Evolutionary conservation across 1,140 invertebrate species (phyloP).

Genomic region (Pectinophora gossypiella): DNA sequence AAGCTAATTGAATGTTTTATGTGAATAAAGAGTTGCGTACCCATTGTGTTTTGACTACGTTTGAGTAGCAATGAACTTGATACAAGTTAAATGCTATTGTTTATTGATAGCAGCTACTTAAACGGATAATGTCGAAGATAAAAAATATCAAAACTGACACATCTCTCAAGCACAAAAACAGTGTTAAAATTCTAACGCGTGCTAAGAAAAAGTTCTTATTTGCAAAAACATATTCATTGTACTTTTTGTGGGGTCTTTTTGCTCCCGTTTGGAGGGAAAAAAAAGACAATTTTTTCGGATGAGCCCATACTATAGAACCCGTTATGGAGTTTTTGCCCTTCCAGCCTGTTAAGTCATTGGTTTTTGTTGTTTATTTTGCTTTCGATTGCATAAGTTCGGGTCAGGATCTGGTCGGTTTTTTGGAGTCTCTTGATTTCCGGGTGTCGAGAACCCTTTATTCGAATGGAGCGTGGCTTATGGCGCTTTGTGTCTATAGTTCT

Average conservation of each 20-base stretch:
- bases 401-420: conserved; percentile 8
- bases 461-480: too few species aligned
- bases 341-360: conserved; percentile 25
- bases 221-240: conserved; percentile 59
- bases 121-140: too few species aligned
- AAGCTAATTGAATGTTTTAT: too few species aligned
- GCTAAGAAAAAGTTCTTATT: conserved; percentile 54
- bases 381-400: conserved; percentile 38
- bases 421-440: too few species aligned
- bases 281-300: conserved; percentile 33
- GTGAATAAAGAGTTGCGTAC: too few species aligned
- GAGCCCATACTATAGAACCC: conserved; percentile 45
- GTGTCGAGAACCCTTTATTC: too few species aligned
- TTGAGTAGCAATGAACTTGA: too few species aligned
- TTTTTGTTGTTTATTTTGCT: conserved; percentile 35
- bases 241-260: conserved; percentile 51
- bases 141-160: background rate
- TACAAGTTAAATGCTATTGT: too few species aligned
- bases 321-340: conserved; percentile 55
- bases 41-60: too few species aligned
- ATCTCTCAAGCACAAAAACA: conserved; percentile 33
- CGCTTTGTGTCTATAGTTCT: too few species aligned
- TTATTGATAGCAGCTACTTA: too few species aligned
- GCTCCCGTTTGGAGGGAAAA: conserved; percentile 46
- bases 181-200: conserved; percentile 57